Percentiles rank a stretch among this genome's conserved stretches.
phyloP scores from a whole-genome alignment of 2,888 invertebrate species.

The Lycocerus yunnanus region DNA sequence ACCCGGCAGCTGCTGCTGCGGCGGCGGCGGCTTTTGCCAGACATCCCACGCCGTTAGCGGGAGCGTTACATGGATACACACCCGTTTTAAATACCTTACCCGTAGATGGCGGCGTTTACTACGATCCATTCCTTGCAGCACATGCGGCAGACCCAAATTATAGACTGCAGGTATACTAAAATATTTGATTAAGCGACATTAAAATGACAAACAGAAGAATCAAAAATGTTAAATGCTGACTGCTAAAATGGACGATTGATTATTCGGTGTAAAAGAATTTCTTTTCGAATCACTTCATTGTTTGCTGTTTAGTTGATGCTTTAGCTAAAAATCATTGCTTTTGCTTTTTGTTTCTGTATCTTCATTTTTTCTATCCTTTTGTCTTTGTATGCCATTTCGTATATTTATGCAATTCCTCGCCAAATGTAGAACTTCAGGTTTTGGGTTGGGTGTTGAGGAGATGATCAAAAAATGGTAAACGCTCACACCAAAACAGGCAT shows the following conservation, averaged over 20 bases:
- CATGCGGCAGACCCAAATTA: constrained; percentile 86
- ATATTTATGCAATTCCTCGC: background rate
- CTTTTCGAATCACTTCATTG: background rate
- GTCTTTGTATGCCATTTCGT: background rate
- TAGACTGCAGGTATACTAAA: constrained; percentile 81
- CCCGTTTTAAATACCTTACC: constrained; percentile 59
- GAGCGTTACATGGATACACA: constrained; percentile 86
- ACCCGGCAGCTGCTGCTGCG: constrained; percentile 75
- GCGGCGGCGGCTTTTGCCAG: constrained; percentile 71
- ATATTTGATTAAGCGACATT: background rate
- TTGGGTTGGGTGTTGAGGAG: no score
- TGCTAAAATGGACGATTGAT: background rate
- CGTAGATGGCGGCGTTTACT: constrained; percentile 80
- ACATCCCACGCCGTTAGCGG: constrained; percentile 70
- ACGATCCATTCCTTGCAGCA: constrained; percentile 89
- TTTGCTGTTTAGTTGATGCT: background rate
- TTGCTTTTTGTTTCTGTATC: background rate
- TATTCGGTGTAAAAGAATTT: background rate
- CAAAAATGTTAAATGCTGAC: background rate
- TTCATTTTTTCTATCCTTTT: background rate
- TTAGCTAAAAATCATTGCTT: background rate
- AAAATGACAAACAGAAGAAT: background rate
- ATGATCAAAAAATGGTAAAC: no score
- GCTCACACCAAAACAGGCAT: no score
- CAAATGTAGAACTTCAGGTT: background rate